Evolutionary conservation across 2,113 vertebrate genomes (phyloP).

Genomic region (Helogale parvula): DNA sequence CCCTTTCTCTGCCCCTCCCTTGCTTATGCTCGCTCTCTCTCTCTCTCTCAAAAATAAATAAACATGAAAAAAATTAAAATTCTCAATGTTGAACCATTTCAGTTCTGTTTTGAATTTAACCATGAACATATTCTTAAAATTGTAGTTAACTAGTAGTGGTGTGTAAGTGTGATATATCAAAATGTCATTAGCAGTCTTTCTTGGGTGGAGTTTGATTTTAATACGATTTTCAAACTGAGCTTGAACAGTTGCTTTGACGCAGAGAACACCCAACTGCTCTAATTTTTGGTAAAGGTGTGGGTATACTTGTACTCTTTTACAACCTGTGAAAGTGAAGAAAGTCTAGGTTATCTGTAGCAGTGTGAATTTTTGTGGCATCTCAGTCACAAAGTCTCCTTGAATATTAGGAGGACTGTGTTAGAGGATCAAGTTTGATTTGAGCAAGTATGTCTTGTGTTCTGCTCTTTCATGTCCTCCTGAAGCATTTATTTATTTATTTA

Average conservation of each 20-base stretch:
- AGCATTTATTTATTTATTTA: neutral
- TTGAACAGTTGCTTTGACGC: constrained; percentile 21
- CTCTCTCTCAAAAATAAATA: too few species aligned
- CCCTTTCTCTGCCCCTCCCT: too few species aligned
- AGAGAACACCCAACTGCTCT: neutral
- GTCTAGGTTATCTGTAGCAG: neutral
- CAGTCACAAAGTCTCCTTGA: neutral
- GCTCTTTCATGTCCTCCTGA: neutral
- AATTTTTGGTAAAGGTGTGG: neutral
- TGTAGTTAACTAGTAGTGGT: constrained; percentile 5
- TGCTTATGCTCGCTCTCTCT: too few species aligned
- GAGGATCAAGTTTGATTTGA: constrained; percentile 1
- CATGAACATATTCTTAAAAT: constrained; percentile 36
- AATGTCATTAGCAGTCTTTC: neutral
- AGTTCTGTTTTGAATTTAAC: constrained; percentile 43
- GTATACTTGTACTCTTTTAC: neutral
- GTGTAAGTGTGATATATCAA: neutral
- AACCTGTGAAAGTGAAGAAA: constrained; percentile 45
- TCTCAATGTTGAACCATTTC: constrained; percentile 10
- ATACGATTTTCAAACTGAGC: constrained; percentile 30
- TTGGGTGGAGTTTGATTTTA: constrained; percentile 15
- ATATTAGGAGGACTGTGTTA: neutral
- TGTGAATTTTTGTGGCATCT: neutral
- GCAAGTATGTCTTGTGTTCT: neutral
- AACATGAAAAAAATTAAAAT: neutral